These are phyloP conservation scores for Anoncus sp. DNA, from an alignment of 2,888 invertebrate genomes.

Conservation along the genomic window DNA sequence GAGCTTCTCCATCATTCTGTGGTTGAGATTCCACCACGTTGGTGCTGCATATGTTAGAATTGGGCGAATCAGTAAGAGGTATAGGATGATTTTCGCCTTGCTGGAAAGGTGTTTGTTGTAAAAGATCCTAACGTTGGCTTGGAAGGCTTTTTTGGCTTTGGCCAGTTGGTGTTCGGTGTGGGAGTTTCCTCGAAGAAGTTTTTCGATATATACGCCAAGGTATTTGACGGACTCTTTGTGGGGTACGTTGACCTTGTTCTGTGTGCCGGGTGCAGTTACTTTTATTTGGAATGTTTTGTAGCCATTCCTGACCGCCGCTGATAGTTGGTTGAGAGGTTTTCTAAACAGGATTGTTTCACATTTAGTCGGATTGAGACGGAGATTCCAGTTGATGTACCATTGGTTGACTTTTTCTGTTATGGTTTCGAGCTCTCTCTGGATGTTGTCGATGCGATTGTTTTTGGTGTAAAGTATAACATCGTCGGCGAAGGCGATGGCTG, in stretches of 20 bases:
- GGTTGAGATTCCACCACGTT: conserved; percentile 38
- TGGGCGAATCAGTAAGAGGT: conserved; percentile 35
- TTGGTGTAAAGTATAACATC: conserved; percentile 17
- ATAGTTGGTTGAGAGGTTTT: conserved; percentile 12
- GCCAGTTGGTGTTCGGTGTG: conserved; percentile 18
- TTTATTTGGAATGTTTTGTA: no score
- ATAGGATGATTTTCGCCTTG: conserved; percentile 25
- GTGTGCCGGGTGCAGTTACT: neutral
- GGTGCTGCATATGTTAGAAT: conserved; percentile 38
- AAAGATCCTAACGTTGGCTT: conserved; percentile 5
- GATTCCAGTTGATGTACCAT: conserved; percentile 47
- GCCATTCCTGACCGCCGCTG: no score
- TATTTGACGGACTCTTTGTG: conserved; percentile 35
- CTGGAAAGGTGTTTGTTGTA: conserved; percentile 1
- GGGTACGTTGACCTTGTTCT: neutral
- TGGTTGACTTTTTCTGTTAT: conserved; percentile 28
- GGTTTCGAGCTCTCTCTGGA: neutral
- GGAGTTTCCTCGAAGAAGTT: conserved; percentile 18
- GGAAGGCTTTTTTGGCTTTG: conserved; percentile 24
- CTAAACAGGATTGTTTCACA: conserved; percentile 58
- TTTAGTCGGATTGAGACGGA: conserved; percentile 42
- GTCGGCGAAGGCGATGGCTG: neutral
- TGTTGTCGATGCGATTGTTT: neutral
- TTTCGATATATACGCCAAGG: conserved; percentile 42
- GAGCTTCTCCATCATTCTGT: conserved; percentile 40